Percentiles rank a stretch among this genome's conserved stretches.
Conservation (phyloP, 1,140 invertebrate genomes). For the Lasioglossum albipes region DNA sequence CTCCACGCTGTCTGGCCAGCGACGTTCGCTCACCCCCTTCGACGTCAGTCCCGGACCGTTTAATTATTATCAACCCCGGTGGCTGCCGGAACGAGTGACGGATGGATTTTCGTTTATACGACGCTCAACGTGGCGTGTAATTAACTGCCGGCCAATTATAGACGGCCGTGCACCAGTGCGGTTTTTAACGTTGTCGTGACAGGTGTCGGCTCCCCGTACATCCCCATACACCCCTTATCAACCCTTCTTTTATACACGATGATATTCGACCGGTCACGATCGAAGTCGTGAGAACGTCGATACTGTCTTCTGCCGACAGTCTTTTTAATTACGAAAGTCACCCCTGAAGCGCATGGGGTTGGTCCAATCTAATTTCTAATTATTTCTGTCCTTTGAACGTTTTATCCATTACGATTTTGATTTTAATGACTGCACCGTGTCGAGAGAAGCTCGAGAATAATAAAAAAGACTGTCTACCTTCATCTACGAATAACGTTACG, state of each 20-base stretch:
- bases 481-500: background rate
- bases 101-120: constrained; percentile 49
- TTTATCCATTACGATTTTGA: too few species aligned
- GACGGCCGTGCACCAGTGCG: background rate
- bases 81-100: constrained; percentile 28
- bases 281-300: too few species aligned
- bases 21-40: background rate
- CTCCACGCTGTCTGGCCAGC: background rate
- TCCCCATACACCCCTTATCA: background rate
- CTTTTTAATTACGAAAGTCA: too few species aligned
- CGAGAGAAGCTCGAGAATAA: too few species aligned
- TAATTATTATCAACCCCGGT: constrained; percentile 50
- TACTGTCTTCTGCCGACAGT: too few species aligned
- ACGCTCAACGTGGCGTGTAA: constrained; percentile 38
- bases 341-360: too few species aligned
- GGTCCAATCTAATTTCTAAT: too few species aligned
- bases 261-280: background rate
- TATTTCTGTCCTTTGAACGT: too few species aligned
- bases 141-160: constrained; percentile 52
- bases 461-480: background rate
- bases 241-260: background rate
- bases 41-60: constrained; percentile 33
- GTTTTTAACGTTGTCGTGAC: constrained; percentile 30
- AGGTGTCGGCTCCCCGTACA: background rate
- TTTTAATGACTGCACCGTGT: too few species aligned